Conservation (phyloP, 2,888 invertebrate species). For the Melikaiella ostensackeni region DNA sequence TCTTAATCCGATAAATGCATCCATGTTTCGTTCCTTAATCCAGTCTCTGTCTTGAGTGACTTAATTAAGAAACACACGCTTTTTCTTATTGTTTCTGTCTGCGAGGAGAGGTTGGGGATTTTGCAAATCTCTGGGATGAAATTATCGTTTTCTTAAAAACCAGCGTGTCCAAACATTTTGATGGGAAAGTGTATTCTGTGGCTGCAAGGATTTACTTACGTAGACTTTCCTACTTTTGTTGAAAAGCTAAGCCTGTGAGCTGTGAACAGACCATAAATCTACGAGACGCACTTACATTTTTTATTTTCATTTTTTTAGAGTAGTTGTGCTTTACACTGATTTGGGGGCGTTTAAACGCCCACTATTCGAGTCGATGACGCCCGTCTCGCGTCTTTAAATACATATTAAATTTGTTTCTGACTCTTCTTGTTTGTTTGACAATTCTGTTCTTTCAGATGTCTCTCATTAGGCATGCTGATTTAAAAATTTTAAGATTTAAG, state of each 20-base stretch:
- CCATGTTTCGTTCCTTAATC: neutral
- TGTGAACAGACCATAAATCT: conserved; percentile 69
- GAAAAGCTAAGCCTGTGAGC: conserved; percentile 34
- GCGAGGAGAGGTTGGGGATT: neutral
- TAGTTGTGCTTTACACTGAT: conserved; percentile 72
- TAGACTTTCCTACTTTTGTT: neutral
- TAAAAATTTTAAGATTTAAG: neutral
- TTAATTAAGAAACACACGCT: neutral
- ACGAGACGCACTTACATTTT: conserved; percentile 65
- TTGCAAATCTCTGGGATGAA: neutral
- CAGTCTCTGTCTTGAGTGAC: neutral
- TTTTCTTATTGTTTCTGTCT: neutral
- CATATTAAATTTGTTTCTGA: conserved; percentile 49
- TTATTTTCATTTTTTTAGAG: too few relatives aligned
- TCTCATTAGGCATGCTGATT: neutral
- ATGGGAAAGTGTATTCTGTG: neutral
- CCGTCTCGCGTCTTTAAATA: conserved; percentile 52
- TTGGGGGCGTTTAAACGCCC: conserved; percentile 70
- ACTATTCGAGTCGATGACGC: conserved; percentile 47
- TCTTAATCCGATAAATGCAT: neutral
- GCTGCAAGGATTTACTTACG: neutral
- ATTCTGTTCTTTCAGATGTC: neutral
- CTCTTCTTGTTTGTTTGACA: neutral
- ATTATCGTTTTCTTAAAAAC: neutral
- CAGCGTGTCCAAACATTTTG: neutral